Conservation (phyloP, 2,888 invertebrate species). For the Schizaphis graminum region DNA sequence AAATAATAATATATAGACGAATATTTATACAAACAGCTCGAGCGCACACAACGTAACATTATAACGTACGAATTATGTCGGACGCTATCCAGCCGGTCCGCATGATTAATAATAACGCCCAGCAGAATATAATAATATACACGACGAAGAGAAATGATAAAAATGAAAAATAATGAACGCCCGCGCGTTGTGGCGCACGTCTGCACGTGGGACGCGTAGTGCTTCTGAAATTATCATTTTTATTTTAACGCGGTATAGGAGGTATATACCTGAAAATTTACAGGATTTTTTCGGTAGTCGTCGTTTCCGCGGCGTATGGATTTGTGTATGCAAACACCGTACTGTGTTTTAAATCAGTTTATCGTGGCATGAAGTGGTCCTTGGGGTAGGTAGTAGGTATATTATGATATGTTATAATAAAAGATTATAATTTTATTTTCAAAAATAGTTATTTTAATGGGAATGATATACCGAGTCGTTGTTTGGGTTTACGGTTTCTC, state of each 20-base stretch:
- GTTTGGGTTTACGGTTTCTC: background rate
- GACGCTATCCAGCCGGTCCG: background rate
- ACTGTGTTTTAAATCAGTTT: conserved; percentile 28
- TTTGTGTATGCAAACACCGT: background rate
- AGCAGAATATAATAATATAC: background rate
- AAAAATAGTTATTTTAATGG: background rate
- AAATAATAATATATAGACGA: background rate
- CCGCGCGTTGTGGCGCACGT: background rate
- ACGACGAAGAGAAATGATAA: background rate
- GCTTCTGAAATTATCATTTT: background rate
- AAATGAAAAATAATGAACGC: background rate
- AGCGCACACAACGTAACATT: background rate
- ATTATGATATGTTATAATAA: background rate
- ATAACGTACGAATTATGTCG: background rate
- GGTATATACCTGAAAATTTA: background rate
- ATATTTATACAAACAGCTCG: background rate
- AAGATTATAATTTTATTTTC: background rate
- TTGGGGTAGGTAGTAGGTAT: background rate
- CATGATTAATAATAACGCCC: background rate
- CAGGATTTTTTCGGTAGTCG: background rate
- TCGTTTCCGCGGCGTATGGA: background rate
- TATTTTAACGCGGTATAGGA: background rate
- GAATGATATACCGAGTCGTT: background rate
- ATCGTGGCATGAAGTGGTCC: background rate
- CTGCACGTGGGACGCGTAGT: background rate